Base-by-base conservation (phyloP, 2,888 invertebrate species). In the Rutpela maculata region DNA sequence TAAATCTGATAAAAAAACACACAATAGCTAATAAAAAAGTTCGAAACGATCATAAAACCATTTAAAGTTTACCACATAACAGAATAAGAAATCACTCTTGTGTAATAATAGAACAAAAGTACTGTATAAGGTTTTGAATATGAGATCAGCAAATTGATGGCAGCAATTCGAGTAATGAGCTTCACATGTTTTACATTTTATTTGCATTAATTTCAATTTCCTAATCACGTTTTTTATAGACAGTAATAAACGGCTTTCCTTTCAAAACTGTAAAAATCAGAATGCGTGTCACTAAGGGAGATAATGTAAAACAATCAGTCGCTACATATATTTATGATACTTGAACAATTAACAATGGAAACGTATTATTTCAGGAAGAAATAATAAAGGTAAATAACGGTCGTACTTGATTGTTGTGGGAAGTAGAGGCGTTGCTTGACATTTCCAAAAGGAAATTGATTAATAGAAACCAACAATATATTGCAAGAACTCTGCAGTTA, bases 181-280 rank as follows among this genome's bases (percentile, higher is more conserved):
- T 84, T 85, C 83, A 77, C 85, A 83, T 86, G 86, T 86, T 85
- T 85, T 83, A 86, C 86, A 86, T 85, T 85, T 83, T 84, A 85
- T 85, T 85, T 85, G 86, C 85, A 86, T 86, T 86, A 85, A 86
- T 85, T 86, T 85, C 82, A 81, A 81, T 84, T 84, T 85, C 84
- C 84, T 86, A 85, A 86, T 86, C 84, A 83, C 77, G 76, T 74
- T 81, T 85, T 85, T 86, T 85, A 86, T 86, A 83, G 84, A 68
- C 75, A 80, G 83, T 83, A 82, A 85, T 85, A 85, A 85, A 85
- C 81, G 73, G 81, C 84, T 85, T 85, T 84, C 84, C 84, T 84
- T 85, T 83, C 79, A 74, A 78, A 82, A 80, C 80, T 82, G 80
- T 80, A 78, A 84, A 82, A 85, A 84, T 84, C 85, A 85, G 81